Evolutionary conservation across 2,797 vertebrate genomes (phyloP), one percentile per base, ranked within the genome.

Genomic region (Cyclura pinguis): DNA sequence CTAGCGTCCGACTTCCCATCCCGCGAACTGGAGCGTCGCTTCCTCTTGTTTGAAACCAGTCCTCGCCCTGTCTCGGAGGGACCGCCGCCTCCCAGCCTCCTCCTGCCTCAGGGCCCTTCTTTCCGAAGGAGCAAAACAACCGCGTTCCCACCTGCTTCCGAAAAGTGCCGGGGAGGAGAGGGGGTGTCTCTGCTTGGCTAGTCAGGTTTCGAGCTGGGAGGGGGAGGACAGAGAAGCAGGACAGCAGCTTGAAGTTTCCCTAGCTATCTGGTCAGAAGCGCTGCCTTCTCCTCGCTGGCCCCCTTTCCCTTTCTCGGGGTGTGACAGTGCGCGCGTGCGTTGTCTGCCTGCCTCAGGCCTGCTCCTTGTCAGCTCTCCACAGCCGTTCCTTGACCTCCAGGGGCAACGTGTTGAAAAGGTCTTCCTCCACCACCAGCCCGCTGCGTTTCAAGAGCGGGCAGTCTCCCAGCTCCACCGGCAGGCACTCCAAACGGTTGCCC

Each of bases 401-500:
- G 8, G 99, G 98, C 95, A 99, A 94, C 0, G 99, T 99, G 97
- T 98, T 99, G 96, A 99, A 99, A 69, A 99, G 97, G 96, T 98
- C 98, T 95, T 99, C 99, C 94, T 99, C 99, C 67, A 99, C 99
- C 87, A 99, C 98, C 0, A 99, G 97, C 42, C 98, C 98, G 0
- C 98, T 98, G 95, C 98, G 98, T 96, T 98, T 99, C 24, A 99
- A 98, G 95, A 99, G 97, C 0, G 98, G 97, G 93, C 99, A 99
- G 88, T 99, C 99, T 1, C 98, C 98, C 90, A 99, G 98, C 97
- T 99, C 99, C 93, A 99, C 99, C 0, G 99, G 99, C 90, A 99
- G 98, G 95, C 98, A 98, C 96, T 99, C 99, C 95, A 99, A 95
- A 80, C 98, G 97, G 97, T 99, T 99, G 84, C 99, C 99, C 59